A percentile compares a stretch with the other conserved stretches of the same genome.
phyloP scores from a whole-genome alignment of 2,113 vertebrate genomes.

The Daphoenositta chrysoptera region DNA sequence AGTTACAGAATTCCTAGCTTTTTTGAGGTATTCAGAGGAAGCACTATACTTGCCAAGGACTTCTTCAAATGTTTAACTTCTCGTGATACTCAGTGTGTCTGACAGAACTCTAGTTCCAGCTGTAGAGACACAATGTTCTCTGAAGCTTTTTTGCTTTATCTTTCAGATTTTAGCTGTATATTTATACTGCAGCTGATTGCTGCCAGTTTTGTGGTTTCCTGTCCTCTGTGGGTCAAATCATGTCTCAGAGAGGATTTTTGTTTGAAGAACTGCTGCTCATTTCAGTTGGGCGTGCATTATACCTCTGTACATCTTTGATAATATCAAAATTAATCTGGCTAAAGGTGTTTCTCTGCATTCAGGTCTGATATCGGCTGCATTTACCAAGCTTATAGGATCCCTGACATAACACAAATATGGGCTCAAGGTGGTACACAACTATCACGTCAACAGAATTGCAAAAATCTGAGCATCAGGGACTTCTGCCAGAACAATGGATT shows the following conservation, averaged over 20 bases:
- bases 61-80: neutral
- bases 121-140: neutral
- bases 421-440: neutral
- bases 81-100: neutral
- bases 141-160: constrained; percentile 1
- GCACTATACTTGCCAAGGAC: neutral
- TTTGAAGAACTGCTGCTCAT: neutral
- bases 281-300: neutral
- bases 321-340: neutral
- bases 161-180: neutral
- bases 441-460: neutral
- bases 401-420: neutral
- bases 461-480: neutral
- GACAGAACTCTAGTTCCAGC: neutral
- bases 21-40: neutral
- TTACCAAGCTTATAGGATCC: neutral
- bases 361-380: neutral
- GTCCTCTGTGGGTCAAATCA: neutral
- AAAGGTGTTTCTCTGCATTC: neutral
- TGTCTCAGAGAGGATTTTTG: neutral
- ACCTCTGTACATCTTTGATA: neutral
- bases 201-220: neutral
- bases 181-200: neutral
- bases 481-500: neutral
- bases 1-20: neutral